phyloP scores from a whole-genome alignment of 1,140 invertebrate species.

The Drosophila elegans region DNA sequence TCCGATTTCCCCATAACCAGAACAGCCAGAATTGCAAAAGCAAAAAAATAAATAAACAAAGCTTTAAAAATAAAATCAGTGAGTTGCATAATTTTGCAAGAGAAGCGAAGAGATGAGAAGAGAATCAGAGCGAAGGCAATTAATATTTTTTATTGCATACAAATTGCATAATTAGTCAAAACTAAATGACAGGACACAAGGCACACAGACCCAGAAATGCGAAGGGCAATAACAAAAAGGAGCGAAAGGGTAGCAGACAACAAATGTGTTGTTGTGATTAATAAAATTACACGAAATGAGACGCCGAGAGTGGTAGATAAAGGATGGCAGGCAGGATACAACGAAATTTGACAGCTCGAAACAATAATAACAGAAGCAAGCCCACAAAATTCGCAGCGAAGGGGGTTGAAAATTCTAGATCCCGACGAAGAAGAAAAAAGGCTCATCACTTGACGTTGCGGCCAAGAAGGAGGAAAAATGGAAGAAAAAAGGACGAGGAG shows the following conservation, averaged over 20 bases:
- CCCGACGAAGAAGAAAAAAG: slow-evolving; percentile 35
- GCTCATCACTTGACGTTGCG: slow-evolving; percentile 74
- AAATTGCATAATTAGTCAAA: slow-evolving; percentile 81
- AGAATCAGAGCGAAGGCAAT: slow-evolving; percentile 39
- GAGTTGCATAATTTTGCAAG: slow-evolving; percentile 36
- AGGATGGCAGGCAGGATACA: slow-evolving; percentile 41
- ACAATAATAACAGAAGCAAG: slow-evolving; percentile 64
- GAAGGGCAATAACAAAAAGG: slow-evolving; percentile 34
- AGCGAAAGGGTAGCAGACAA: slow-evolving; percentile 35
- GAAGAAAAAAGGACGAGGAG: slow-evolving; percentile 21
- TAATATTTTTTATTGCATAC: slow-evolving; percentile 80
- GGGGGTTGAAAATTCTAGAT: slow-evolving; percentile 57
- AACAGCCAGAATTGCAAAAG: neutral
- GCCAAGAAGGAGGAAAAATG: slow-evolving; percentile 35
- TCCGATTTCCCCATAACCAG: neutral
- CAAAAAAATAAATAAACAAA: slow-evolving; percentile 67
- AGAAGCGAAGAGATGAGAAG: slow-evolving; percentile 1
- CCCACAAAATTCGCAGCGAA: slow-evolving; percentile 22
- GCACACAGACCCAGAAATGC: slow-evolving; percentile 35
- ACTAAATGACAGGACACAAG: slow-evolving; percentile 61
- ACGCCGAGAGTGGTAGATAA: neutral
- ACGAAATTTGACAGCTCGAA: slow-evolving; percentile 72
- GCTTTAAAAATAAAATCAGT: slow-evolving; percentile 46
- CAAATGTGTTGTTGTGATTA: slow-evolving; percentile 81
- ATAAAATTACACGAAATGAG: slow-evolving; percentile 74